A percentile compares a stretch with the other conserved stretches of the same genome.
Conservation (phyloP, 2,888 invertebrate species). For the Troides aeacus region DNA sequence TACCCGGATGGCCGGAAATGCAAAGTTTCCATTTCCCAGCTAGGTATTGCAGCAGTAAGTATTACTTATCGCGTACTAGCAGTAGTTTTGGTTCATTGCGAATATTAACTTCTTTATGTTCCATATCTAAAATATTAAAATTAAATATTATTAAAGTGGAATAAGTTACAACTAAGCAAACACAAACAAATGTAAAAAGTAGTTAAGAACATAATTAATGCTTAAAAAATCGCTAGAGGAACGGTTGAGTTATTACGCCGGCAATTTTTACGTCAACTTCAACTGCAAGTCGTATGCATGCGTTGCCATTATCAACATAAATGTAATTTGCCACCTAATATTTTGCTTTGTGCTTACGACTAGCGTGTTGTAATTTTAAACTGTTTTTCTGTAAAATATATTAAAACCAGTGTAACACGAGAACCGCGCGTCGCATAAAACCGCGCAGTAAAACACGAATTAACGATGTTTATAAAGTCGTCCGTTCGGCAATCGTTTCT, state of each 20-base stretch:
- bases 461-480: constrained; percentile 26
- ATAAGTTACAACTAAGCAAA: neutral
- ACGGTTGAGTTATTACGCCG: constrained; percentile 18
- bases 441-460: constrained; percentile 24
- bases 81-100: too few species aligned
- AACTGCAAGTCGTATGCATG: constrained; percentile 22
- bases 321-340: constrained; percentile 12
- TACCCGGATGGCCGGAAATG: too few species aligned
- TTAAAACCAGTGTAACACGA: constrained; percentile 13
- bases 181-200: neutral
- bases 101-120: too few species aligned
- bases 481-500: constrained; percentile 28
- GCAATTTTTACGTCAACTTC: constrained; percentile 27
- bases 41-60: too few species aligned
- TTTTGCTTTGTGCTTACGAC: neutral
- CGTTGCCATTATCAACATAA: constrained; percentile 6
- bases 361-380: neutral
- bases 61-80: too few species aligned
- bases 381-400: neutral
- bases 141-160: neutral
- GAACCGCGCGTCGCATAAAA: constrained; percentile 17
- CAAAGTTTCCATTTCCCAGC: too few species aligned
- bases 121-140: too few species aligned
- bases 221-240: constrained; percentile 14
- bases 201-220: constrained; percentile 22